Evolutionary conservation across 1,140 invertebrate species (phyloP).

Genomic region (Tyrophagus putrescentiae): DNA sequence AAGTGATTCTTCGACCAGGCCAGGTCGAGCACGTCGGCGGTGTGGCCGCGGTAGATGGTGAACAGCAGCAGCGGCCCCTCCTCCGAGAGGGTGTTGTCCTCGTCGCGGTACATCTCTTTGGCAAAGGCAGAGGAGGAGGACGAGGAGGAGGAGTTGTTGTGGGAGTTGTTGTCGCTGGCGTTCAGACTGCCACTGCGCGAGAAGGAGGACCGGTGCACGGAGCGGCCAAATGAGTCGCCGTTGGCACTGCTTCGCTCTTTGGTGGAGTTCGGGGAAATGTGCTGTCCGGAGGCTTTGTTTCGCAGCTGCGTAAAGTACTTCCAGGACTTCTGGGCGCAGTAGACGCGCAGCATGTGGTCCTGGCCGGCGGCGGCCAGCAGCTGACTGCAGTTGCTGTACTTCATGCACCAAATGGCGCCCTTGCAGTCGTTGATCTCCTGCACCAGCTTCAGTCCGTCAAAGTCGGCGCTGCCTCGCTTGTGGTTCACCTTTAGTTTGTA

Average conservation of each 20-base stretch:
- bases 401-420: conserved; percentile 41
- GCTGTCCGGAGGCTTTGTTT: conserved; percentile 25
- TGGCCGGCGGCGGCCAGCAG: conserved; percentile 42
- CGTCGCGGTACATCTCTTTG: conserved; percentile 5
- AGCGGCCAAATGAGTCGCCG: conserved; percentile 11
- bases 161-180: neutral
- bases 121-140: conserved; percentile 6
- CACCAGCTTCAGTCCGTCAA: conserved; percentile 23
- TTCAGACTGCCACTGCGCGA: conserved; percentile 7
- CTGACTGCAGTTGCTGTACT: conserved; percentile 36
- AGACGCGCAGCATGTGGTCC: conserved; percentile 39
- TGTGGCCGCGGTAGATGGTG: conserved; percentile 83
- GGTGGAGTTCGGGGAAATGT: conserved; percentile 24
- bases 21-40: conserved; percentile 63
- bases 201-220: conserved; percentile 6
- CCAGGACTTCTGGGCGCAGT: conserved; percentile 37
- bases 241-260: conserved; percentile 22
- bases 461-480: conserved; percentile 24
- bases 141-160: neutral
- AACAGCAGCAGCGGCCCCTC: conserved; percentile 39
- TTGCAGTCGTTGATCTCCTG: conserved; percentile 26
- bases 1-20: conserved; percentile 45
- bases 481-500: conserved; percentile 24
- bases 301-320: conserved; percentile 25
- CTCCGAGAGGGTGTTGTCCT: conserved; percentile 24